Evolutionary conservation across 2,888 invertebrate species (phyloP).

Genomic region (Agelastica alni): DNA sequence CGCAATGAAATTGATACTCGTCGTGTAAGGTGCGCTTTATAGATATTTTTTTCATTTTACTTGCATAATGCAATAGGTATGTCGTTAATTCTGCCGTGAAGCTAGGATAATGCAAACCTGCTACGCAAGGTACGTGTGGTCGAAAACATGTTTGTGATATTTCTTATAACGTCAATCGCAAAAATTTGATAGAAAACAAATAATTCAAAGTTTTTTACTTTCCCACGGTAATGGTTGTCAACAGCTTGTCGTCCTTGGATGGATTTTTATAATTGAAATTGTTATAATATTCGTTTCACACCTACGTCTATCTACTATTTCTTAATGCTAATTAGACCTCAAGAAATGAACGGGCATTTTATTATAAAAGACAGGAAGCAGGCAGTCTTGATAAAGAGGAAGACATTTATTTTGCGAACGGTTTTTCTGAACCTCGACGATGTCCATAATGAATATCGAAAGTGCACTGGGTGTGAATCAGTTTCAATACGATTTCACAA

Average conservation of each 20-base stretch:
- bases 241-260: conserved; percentile 11
- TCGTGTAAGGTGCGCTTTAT: no score
- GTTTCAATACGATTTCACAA: no score
- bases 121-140: no score
- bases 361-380: not conserved
- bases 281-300: conserved; percentile 9
- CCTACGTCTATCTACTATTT: conserved; percentile 19
- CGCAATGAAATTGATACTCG: no score
- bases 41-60: no score
- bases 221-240: conserved; percentile 6
- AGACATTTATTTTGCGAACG: conserved; percentile 12
- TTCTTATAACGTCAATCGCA: conserved; percentile 1
- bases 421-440: not conserved
- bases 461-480: no score
- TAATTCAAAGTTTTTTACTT: conserved; percentile 10
- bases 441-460: not conserved
- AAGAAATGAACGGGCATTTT: not conserved
- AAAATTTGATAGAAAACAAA: not conserved
- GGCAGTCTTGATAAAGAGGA: conserved; percentile 5
- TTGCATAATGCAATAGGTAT: no score
- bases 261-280: conserved; percentile 7
- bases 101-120: no score
- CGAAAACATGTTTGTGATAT: conserved; percentile 4
- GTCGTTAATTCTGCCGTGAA: no score
- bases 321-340: conserved; percentile 12